phyloP scores from a whole-genome alignment of 2,113 vertebrate genomes.

The Onychostruthus taczanowskii region DNA sequence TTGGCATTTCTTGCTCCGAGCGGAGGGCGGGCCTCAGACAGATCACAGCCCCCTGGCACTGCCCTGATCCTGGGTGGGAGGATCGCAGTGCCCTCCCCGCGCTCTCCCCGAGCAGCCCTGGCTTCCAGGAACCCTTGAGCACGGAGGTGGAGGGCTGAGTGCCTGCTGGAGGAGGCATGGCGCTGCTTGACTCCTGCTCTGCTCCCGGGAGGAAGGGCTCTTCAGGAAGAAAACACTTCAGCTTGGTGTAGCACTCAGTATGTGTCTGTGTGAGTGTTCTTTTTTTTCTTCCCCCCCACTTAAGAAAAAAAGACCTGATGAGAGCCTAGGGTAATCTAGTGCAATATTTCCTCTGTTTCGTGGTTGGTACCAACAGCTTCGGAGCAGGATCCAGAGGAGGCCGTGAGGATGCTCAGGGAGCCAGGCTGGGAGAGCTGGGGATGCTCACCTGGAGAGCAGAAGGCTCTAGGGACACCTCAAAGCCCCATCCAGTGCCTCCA shows the following conservation, averaged over 20 bases:
- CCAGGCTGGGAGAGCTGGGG: background rate
- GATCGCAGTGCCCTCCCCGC: background rate
- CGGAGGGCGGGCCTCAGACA: fast-evolving
- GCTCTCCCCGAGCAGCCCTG: background rate
- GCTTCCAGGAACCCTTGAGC: background rate
- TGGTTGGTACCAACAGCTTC: background rate
- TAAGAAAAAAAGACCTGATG: background rate
- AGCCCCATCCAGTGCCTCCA: background rate
- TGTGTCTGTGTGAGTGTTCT: background rate
- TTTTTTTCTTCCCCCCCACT: background rate
- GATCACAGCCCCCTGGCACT: background rate
- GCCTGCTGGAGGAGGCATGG: background rate
- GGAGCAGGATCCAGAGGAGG: background rate
- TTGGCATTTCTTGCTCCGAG: background rate
- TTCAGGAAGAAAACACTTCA: background rate
- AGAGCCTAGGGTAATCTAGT: background rate
- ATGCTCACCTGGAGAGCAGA: background rate
- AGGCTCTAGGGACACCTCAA: background rate
- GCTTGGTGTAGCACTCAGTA: background rate
- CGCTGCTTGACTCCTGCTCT: background rate
- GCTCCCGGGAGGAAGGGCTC: background rate
- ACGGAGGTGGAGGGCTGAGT: background rate
- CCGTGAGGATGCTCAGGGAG: background rate
- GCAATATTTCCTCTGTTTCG: background rate
- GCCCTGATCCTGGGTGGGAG: background rate